These are phyloP conservation scores for Temnothorax nylanderi DNA, from an alignment of 1,140 invertebrate species.

Conservation along the genomic window DNA sequence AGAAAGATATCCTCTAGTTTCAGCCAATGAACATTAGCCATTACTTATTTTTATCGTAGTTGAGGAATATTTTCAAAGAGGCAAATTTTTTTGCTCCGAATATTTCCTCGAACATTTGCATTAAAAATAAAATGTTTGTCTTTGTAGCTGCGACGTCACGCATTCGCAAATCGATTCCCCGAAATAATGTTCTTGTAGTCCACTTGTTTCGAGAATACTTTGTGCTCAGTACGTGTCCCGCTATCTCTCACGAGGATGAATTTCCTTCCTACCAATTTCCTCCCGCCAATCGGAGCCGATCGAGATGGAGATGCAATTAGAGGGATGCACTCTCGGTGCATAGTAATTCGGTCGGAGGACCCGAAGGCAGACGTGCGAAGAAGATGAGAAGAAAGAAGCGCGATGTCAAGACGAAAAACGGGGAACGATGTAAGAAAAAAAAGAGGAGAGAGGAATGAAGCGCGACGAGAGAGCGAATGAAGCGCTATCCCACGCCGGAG, in stretches of 20 bases:
- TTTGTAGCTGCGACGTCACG: not conserved
- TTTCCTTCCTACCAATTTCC: conserved; percentile 71
- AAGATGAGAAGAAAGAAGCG: conserved; percentile 29
- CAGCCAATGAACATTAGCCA: conserved; percentile 45
- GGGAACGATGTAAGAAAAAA: conserved; percentile 25
- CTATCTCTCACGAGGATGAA: conserved; percentile 65
- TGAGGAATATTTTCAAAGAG: conserved; percentile 46
- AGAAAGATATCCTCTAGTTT: conserved; percentile 55
- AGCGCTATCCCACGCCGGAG: conserved; percentile 56
- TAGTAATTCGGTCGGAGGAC: conserved; percentile 72
- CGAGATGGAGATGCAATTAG: conserved; percentile 72
- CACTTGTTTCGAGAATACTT: conserved; percentile 57
- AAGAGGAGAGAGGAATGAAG: conserved; percentile 1
- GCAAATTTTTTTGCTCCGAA: not conserved
- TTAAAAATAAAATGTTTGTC: not conserved
- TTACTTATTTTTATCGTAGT: conserved; percentile 73
- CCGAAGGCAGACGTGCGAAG: conserved; percentile 28
- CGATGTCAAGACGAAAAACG: conserved; percentile 32
- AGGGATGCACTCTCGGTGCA: conserved; percentile 73
- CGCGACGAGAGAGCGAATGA: conserved; percentile 45
- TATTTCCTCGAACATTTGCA: not conserved
- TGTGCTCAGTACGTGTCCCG: conserved; percentile 35
- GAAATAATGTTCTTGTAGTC: conserved; percentile 60
- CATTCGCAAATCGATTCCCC: conserved; percentile 57
- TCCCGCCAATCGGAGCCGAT: conserved; percentile 58